Evolutionary conservation across 2,113 vertebrate genomes (phyloP).

Genomic region (Ammodytes marinus): DNA sequence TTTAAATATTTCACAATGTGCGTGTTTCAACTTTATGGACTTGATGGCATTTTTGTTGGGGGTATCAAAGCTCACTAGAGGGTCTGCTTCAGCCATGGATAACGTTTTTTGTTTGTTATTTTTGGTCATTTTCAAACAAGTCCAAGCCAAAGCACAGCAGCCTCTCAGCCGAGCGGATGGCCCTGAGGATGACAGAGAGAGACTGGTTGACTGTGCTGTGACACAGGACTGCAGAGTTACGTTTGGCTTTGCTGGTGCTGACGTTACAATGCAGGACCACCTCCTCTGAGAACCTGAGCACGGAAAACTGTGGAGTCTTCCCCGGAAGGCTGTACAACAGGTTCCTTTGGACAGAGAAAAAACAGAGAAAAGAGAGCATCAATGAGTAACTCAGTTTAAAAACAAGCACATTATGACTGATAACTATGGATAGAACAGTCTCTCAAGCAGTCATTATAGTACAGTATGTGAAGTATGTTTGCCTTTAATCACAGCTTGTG

Average conservation of each 20-base stretch:
- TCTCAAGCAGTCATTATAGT: no score
- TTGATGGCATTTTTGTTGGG: background rate
- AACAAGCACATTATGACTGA: background rate
- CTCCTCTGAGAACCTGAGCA: constrained; percentile 83
- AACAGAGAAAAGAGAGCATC: constrained; percentile 1
- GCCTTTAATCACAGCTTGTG: no score
- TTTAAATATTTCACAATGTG: background rate
- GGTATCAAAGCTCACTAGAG: background rate
- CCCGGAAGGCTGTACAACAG: constrained; percentile 91
- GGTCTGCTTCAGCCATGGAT: background rate
- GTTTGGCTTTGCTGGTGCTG: constrained; percentile 34
- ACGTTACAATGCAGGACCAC: constrained; percentile 62
- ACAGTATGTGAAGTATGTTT: no score
- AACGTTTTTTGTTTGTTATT: constrained; percentile 80
- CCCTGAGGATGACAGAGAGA: constrained; percentile 87
- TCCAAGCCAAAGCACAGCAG: constrained; percentile 90
- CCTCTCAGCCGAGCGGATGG: constrained; percentile 90
- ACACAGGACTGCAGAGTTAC: constrained; percentile 55
- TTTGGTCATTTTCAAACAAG: constrained; percentile 89
- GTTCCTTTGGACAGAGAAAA: constrained; percentile 87
- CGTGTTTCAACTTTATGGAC: constrained; percentile 6
- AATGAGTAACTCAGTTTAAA: background rate
- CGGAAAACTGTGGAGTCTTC: constrained; percentile 87
- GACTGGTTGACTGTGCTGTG: constrained; percentile 85
- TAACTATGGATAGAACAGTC: no score